phyloP scores from a whole-genome alignment of 1,140 invertebrate genomes.

The Solenopsis fugax region DNA sequence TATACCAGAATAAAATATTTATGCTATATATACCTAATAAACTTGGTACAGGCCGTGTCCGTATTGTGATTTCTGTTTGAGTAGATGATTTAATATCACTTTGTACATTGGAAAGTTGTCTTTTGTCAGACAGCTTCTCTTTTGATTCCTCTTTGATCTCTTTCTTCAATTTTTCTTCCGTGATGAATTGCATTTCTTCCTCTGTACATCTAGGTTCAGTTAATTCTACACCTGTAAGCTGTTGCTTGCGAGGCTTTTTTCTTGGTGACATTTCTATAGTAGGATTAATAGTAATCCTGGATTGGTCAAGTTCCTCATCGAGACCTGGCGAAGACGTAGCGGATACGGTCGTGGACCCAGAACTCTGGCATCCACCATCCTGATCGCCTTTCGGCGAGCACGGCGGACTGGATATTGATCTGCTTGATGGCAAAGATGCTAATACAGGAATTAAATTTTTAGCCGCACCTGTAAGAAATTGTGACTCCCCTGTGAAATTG shows the following conservation, averaged over 20 bases:
- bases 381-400: slow-evolving; percentile 86
- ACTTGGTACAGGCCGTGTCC: slow-evolving; percentile 81
- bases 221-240: slow-evolving; percentile 84
- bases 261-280: slow-evolving; percentile 86
- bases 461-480: slow-evolving; percentile 80
- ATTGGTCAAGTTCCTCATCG: slow-evolving; percentile 88
- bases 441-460: slow-evolving; percentile 89
- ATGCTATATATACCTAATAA: slow-evolving; percentile 78
- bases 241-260: slow-evolving; percentile 87
- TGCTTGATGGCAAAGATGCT: slow-evolving; percentile 86
- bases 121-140: slow-evolving; percentile 80
- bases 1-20: slow-evolving; percentile 36
- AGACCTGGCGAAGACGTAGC: slow-evolving; percentile 92
- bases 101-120: slow-evolving; percentile 66
- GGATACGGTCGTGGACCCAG: slow-evolving; percentile 92
- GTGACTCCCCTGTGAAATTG: slow-evolving; percentile 34
- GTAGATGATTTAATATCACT: slow-evolving; percentile 69
- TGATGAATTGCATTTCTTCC: slow-evolving; percentile 90
- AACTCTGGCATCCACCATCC: slow-evolving; percentile 86
- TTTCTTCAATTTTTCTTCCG: slow-evolving; percentile 87
- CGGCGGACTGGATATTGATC: slow-evolving; percentile 85
- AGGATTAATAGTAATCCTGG: slow-evolving; percentile 82
- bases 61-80: slow-evolving; percentile 73
- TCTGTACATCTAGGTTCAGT: slow-evolving; percentile 87
- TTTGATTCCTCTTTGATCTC: slow-evolving; percentile 84